Conservation (phyloP, 2,113 vertebrate species). For the Pseudois nayaur region DNA sequence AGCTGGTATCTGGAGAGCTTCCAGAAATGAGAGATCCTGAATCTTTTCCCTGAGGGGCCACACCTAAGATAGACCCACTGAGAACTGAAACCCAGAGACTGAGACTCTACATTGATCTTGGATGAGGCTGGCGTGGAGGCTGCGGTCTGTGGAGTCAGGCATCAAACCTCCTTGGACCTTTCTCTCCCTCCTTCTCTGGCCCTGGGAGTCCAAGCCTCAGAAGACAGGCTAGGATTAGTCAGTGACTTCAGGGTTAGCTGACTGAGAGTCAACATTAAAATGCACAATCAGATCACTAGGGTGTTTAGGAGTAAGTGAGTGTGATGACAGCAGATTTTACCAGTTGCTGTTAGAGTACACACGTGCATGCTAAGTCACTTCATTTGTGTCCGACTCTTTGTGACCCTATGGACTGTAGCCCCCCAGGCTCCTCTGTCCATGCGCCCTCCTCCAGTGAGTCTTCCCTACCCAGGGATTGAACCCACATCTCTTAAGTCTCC, state of each 20-base stretch:
- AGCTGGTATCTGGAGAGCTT: not conserved
- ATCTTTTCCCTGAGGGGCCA: not conserved
- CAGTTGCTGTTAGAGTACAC: not conserved
- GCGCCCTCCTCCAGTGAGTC: not conserved
- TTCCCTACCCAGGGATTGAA: not conserved
- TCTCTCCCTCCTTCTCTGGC: not conserved
- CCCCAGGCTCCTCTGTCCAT: not conserved
- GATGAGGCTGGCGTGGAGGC: not conserved
- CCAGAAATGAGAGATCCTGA: not conserved
- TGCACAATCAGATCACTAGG: not conserved
- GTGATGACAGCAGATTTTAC: not conserved
- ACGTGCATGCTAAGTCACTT: not conserved
- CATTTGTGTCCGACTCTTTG: not conserved
- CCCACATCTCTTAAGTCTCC: not conserved
- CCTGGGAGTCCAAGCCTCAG: not conserved
- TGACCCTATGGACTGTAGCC: not conserved
- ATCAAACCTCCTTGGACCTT: not conserved
- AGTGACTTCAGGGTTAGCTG: not conserved
- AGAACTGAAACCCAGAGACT: not conserved
- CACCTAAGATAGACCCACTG: not conserved
- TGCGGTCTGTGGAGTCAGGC: not conserved
- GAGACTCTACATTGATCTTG: not conserved
- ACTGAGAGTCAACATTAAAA: not conserved
- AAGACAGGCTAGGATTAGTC: not conserved
- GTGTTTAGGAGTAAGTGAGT: not conserved